phyloP scores from a whole-genome alignment of 2,797 vertebrate genomes.

The Zenarchopterus dispar region DNA sequence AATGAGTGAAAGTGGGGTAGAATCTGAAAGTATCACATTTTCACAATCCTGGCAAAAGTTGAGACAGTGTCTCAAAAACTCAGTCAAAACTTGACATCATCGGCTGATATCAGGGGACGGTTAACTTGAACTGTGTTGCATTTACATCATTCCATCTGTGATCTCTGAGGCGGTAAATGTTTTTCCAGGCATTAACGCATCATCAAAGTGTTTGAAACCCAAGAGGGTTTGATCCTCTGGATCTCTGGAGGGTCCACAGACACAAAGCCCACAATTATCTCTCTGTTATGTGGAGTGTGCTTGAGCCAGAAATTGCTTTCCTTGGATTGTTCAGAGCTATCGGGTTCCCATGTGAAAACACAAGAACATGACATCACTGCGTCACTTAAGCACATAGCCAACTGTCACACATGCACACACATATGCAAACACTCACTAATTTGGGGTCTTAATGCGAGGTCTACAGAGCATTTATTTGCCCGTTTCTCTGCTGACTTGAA shows the following conservation, averaged over 20 bases:
- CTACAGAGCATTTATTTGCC: constrained; percentile 27
- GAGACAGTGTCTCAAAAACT: constrained; percentile 35
- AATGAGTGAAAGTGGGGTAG: constrained; percentile 58
- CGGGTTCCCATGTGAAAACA: constrained; percentile 78
- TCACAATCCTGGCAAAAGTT: constrained; percentile 53
- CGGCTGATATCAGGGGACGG: constrained; percentile 45
- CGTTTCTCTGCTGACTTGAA: constrained; percentile 14
- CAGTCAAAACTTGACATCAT: constrained; percentile 49
- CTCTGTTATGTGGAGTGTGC: constrained; percentile 75
- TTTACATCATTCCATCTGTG: constrained; percentile 72
- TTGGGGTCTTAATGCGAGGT: constrained; percentile 36
- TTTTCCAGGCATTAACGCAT: constrained; percentile 74
- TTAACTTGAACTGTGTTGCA: constrained; percentile 52
- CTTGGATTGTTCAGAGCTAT: constrained; percentile 73
- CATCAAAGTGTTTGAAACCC: constrained; percentile 74
- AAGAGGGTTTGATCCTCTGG: constrained; percentile 61
- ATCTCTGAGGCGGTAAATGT: constrained; percentile 73
- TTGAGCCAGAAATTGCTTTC: constrained; percentile 77
- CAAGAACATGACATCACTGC: constrained; percentile 71
- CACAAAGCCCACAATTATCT: constrained; percentile 78
- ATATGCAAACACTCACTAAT: constrained; percentile 31
- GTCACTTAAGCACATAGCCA: constrained; percentile 53
- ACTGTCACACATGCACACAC: constrained; percentile 13
- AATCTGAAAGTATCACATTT: constrained; percentile 20
- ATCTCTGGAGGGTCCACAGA: constrained; percentile 67